Conservation (phyloP, 30 jellyfish, hydroid and myxozoan genomes). For the Aurelia sp. region DNA sequence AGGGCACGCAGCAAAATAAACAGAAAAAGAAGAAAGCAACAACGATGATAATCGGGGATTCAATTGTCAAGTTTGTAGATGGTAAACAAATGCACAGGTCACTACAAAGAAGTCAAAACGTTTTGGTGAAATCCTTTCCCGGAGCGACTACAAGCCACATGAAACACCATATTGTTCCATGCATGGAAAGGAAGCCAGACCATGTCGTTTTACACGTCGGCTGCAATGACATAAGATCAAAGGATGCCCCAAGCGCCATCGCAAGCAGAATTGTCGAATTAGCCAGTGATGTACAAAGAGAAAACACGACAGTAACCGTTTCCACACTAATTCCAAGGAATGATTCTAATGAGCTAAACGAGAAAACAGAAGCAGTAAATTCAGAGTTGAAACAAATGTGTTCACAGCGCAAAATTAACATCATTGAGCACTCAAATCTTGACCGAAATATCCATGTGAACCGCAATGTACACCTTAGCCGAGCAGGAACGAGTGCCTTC, state of each 20-base stretch:
- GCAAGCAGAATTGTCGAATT: constrained; percentile 19
- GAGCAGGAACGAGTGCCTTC: constrained; percentile 25
- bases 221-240: constrained; percentile 42
- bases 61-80: constrained; percentile 9
- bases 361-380: constrained; percentile 36
- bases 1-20: not conserved
- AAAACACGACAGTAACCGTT: constrained; percentile 4
- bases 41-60: constrained; percentile 4
- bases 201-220: constrained; percentile 19
- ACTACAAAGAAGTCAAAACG: constrained; percentile 22
- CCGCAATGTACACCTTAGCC: constrained; percentile 15
- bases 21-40: not conserved
- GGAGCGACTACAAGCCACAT: constrained; percentile 55
- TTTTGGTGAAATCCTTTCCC: constrained; percentile 20
- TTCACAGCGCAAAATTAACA: constrained; percentile 15
- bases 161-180: constrained; percentile 40
- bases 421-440: constrained; percentile 26
- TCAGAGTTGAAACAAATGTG: constrained; percentile 29
- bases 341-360: constrained; percentile 22
- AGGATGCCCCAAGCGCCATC: constrained; percentile 31
- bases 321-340: constrained; percentile 34
- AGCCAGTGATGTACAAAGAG: constrained; percentile 15
- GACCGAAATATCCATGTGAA: constrained; percentile 26
- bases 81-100: constrained; percentile 19
- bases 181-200: constrained; percentile 40